phyloP scores from a whole-genome alignment of 2,888 invertebrate species.

The Caenorhabditis japonica region DNA sequence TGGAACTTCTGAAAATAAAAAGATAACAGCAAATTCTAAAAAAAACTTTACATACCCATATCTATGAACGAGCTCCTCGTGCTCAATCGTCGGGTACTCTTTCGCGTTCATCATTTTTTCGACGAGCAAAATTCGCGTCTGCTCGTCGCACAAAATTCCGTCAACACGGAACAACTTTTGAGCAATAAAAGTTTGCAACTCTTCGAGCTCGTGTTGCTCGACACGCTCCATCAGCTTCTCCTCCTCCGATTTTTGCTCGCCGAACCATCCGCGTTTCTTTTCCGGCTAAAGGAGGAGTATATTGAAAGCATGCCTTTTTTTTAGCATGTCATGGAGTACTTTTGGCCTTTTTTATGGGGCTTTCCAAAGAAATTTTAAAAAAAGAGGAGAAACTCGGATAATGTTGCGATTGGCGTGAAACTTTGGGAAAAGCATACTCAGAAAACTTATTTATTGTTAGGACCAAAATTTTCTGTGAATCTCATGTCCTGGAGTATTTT shows the following conservation, averaged over 20 bases:
- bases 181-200: slow-evolving; percentile 66
- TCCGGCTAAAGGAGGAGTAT: slow-evolving; percentile 17
- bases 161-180: slow-evolving; percentile 69
- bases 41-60: slow-evolving; percentile 48
- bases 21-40: background rate
- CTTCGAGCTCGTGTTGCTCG: slow-evolving; percentile 63
- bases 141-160: slow-evolving; percentile 66
- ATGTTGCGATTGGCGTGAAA: no score
- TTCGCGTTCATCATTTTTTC: slow-evolving; percentile 53
- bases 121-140: slow-evolving; percentile 63
- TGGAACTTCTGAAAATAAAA: slow-evolving; percentile 45
- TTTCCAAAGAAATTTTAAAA: no score
- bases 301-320: background rate
- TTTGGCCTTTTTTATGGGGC: no score
- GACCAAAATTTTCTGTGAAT: no score
- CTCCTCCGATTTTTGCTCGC: slow-evolving; percentile 38
- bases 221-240: slow-evolving; percentile 49
- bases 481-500: no score
- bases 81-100: slow-evolving; percentile 37
- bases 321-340: no score
- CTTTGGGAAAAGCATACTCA: no score
- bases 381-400: no score
- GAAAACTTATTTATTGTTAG: no score
- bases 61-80: slow-evolving; percentile 53
- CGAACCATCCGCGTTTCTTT: slow-evolving; percentile 47